Evolutionary conservation across 2,888 invertebrate genomes (phyloP), one percentile per base, ranked within the genome.

Genomic region (Noctua fimbriata): DNA sequence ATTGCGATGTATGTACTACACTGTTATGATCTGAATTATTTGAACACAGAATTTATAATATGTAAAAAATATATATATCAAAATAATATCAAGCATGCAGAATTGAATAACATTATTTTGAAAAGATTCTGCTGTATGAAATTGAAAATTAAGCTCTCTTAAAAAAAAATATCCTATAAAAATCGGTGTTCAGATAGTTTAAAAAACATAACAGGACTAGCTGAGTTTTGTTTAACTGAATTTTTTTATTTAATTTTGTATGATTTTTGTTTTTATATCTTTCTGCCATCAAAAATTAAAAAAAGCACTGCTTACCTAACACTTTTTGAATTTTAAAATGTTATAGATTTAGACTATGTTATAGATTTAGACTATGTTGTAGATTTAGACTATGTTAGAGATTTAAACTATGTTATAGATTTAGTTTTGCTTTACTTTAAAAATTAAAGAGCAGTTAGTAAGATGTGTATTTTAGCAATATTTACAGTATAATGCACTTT

Each of bases 1-100:
- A 91, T 90, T 90, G 89, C 73, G 92, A 93, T 91, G 93, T 93
- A 93, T 92, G 93, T 93, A 92, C 63, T 63, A 73, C 49, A 70
- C 28, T 66, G 49, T 58, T 69, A 74, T 14, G 58, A 69, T 79
- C 55, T n/a, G 77, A 79, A 83, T 69, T 55, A 36, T 87, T 52
- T 21, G 73, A 73, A 83, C 60, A 73, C 78, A 83, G 69, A 65
- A 60, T 28, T 55, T 80, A 14, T 0, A 2, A 14, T 12, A 49
- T 1, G 1, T 16, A 16, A 47, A 47, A 41, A 36, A 67, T 0
- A 49, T 6, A 18, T 28, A 7, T 6, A 14, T 2, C 14, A 16
- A 18, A 24, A 21, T 32, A 32, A 10, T 32, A 18, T 9, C 5
- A 32, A 44, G 6, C 21, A 28, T 9, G 49, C 32, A 49, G 9